Conservation (phyloP, 2,797 vertebrate species). For the Phataginus tricuspis region DNA sequence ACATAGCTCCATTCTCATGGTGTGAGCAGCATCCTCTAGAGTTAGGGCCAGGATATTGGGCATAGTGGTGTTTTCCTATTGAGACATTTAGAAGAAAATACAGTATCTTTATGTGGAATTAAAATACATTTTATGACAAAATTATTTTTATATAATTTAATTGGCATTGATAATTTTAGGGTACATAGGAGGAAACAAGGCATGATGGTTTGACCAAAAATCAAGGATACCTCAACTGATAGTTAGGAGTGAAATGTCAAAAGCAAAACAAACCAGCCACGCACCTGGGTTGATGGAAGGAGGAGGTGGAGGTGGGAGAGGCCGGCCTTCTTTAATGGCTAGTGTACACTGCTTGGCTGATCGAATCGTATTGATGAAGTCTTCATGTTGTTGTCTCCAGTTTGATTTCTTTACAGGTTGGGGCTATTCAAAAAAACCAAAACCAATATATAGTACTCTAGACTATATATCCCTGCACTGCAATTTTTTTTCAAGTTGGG, state of each 20-base stretch:
- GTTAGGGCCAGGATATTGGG: background rate
- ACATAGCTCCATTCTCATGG: background rate
- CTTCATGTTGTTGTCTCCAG: conserved; percentile 82
- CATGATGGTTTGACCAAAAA: background rate
- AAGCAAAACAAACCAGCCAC: conserved; percentile 30
- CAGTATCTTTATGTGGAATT: background rate
- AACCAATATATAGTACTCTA: background rate
- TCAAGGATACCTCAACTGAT: background rate
- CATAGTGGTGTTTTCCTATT: background rate
- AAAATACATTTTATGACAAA: background rate
- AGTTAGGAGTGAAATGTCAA: background rate
- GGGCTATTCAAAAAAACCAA: conserved; percentile 61
- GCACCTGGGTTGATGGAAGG: conserved; percentile 79
- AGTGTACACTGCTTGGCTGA: conserved; percentile 75
- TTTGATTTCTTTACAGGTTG: conserved; percentile 78
- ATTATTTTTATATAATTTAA: background rate
- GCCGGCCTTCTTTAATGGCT: conserved; percentile 75
- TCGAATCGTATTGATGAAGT: conserved; percentile 78
- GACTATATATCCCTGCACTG: background rate
- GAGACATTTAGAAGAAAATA: background rate
- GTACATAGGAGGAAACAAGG: background rate
- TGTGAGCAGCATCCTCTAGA: background rate
- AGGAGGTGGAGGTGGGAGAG: conserved; percentile 71
- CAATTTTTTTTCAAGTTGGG: background rate
- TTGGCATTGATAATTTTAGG: background rate